A percentile compares a stretch with the other conserved stretches of the same genome.
Conservation (phyloP, 1,140 invertebrate species). For the Brachionus plicatilis region DNA sequence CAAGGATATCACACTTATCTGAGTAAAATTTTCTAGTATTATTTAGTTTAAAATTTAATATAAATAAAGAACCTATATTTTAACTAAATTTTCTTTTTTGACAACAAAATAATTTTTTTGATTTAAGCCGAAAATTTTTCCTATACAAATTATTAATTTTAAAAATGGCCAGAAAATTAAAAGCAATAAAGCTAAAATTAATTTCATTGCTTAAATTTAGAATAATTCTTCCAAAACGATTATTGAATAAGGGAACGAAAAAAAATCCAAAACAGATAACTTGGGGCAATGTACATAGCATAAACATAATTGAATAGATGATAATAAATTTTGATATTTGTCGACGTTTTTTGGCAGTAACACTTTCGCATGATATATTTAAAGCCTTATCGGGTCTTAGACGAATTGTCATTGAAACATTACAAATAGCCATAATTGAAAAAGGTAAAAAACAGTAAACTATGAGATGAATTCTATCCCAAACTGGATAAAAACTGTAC, state of each 20-base stretch:
- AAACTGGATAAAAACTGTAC: slow-evolving; percentile 3
- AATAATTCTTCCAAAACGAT: not conserved
- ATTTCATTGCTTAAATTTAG: not conserved
- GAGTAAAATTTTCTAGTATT: no score
- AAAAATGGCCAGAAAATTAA: slow-evolving; percentile 3
- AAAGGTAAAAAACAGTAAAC: not conserved
- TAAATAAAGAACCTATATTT: no score
- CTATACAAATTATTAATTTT: not conserved
- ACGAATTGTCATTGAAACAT: not conserved
- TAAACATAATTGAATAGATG: not conserved
- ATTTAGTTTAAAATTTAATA: no score
- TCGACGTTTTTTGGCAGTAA: not conserved
- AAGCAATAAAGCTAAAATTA: slow-evolving; percentile 7
- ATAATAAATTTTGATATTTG: slow-evolving; percentile 1
- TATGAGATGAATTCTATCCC: slow-evolving; percentile 1
- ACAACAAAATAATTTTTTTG: not conserved
- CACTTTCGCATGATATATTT: not conserved
- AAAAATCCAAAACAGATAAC: slow-evolving; percentile 31
- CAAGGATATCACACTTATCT: no score
- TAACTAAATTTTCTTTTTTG: no score
- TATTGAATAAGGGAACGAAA: not conserved
- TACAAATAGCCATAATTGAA: not conserved
- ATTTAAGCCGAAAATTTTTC: not conserved
- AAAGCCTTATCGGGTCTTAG: not conserved
- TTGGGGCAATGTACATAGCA: not conserved